Evolutionary conservation across 2,888 invertebrate species (phyloP).

Genomic region (Pandemis cinnamomeana): DNA sequence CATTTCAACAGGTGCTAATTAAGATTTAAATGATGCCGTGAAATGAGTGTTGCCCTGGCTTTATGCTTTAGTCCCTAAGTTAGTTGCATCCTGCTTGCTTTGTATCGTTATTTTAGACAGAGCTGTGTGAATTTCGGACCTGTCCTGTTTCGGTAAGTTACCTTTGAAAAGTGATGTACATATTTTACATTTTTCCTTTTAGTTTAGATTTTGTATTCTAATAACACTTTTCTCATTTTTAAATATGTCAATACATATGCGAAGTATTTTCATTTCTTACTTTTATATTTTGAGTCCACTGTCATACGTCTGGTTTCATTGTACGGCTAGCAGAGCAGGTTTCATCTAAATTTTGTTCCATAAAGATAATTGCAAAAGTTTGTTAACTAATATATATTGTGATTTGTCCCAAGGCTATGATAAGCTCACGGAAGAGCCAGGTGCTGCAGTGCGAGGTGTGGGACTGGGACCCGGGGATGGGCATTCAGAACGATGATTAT

Average conservation of each 20-base stretch:
- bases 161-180: neutral
- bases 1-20: slow-evolving; percentile 13
- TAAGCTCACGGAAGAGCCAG: slow-evolving; percentile 90
- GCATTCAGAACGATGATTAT: slow-evolving; percentile 91
- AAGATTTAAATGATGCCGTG: neutral
- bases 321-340: neutral
- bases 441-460: slow-evolving; percentile 89
- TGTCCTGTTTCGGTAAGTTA: slow-evolving; percentile 23
- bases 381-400: slow-evolving; percentile 54
- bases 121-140: neutral
- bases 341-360: neutral
- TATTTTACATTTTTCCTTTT: slow-evolving; percentile 3
- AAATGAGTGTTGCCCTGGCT: slow-evolving; percentile 23
- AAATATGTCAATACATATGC: neutral
- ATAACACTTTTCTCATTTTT: neutral
- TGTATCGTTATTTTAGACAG: slow-evolving; percentile 3
- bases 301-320: neutral
- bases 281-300: neutral
- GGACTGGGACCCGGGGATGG: slow-evolving; percentile 94
- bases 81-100: slow-evolving; percentile 32
- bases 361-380: neutral
- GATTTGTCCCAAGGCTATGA: slow-evolving; percentile 87
- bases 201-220: neutral
- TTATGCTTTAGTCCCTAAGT: slow-evolving; percentile 21
- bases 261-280: neutral